phyloP scores from a whole-genome alignment of 2,797 vertebrate genomes.

The Phalanger gymnotis region DNA sequence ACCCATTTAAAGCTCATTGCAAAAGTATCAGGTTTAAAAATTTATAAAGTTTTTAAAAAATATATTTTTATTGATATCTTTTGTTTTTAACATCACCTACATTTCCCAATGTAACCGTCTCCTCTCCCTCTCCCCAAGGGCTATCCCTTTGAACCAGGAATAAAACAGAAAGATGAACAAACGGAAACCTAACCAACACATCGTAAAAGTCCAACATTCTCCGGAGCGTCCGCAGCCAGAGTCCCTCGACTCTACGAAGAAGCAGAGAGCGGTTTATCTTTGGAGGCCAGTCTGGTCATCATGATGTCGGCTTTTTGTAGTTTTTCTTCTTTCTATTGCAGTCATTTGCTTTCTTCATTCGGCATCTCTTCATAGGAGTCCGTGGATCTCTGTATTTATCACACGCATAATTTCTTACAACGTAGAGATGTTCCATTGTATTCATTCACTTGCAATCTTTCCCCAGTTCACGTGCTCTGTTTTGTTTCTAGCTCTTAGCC shows the following conservation, averaged over 20 bases:
- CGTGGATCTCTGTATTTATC: neutral
- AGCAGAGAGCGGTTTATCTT: neutral
- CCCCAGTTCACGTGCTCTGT: neutral
- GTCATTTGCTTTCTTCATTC: neutral
- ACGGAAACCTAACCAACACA: neutral
- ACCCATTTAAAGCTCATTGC: slow-evolving; percentile 82
- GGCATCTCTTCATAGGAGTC: neutral
- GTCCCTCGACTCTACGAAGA: neutral
- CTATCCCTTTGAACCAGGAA: neutral
- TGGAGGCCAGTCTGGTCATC: neutral
- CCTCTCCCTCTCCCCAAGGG: neutral
- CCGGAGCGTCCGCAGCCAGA: neutral
- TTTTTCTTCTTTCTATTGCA: neutral
- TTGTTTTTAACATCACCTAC: neutral
- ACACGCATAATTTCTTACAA: neutral
- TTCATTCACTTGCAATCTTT: neutral
- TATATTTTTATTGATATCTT: slow-evolving; percentile 27
- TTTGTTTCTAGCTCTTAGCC: neutral
- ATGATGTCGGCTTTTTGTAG: neutral
- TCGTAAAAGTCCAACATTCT: neutral
- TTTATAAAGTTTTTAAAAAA: slow-evolving; percentile 73
- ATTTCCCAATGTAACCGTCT: neutral
- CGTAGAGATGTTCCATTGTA: neutral
- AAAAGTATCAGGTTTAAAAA: slow-evolving; percentile 82
- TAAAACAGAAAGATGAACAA: neutral